These are phyloP conservation scores for Eurois occulta DNA, from an alignment of 2,888 invertebrate species.

Conservation along the genomic window DNA sequence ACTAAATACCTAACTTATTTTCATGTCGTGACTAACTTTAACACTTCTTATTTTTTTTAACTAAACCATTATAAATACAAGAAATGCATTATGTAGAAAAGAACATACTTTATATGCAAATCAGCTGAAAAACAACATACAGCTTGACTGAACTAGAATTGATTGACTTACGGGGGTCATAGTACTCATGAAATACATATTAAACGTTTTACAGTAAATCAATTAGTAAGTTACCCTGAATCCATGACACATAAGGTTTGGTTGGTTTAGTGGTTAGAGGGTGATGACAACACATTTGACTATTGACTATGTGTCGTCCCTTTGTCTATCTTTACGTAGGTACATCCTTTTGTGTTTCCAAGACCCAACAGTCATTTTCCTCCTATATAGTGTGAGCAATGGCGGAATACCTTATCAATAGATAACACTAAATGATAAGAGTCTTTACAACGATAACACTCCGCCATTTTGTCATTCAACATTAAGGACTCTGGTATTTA, in stretches of 20 bases:
- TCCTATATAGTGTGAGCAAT: constrained; percentile 38
- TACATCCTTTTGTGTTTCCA: constrained; percentile 53
- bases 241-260: constrained; percentile 2
- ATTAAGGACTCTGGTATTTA: constrained; percentile 62
- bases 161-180: background rate
- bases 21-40: background rate
- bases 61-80: background rate
- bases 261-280: constrained; percentile 30
- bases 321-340: constrained; percentile 14
- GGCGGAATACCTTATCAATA: constrained; percentile 70
- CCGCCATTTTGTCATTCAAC: constrained; percentile 67
- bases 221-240: background rate
- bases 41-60: background rate
- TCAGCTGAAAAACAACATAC: background rate
- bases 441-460: constrained; percentile 66
- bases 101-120: background rate
- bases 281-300: constrained; percentile 27
- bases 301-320: constrained; percentile 5
- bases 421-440: constrained; percentile 77
- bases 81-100: background rate
- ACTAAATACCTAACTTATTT: background rate
- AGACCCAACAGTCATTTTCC: constrained; percentile 44
- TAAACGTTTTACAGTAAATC: constrained; percentile 1
- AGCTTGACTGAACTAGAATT: background rate
- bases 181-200: background rate